These are phyloP conservation scores for human DNA, from an alignment of 2,113 vertebrate genomes.

Conservation along the genomic window DNA sequence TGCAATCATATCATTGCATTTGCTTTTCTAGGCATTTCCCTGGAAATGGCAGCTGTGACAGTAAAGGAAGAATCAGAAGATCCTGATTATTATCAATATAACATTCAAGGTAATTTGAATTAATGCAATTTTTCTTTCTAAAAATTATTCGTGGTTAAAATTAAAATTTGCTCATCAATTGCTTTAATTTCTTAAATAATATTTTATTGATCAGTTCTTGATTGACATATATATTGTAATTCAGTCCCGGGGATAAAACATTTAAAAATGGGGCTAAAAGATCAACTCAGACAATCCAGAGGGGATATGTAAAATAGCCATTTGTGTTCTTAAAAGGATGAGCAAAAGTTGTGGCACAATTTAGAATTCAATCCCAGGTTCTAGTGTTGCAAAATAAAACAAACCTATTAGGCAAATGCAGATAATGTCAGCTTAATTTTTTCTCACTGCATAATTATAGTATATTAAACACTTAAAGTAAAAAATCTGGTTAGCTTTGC, in stretches of 20 bases:
- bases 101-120: conserved; percentile 81
- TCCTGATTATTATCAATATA: conserved; percentile 84
- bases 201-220: not conserved
- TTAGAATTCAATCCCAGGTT: not conserved
- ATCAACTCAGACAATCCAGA: not conserved
- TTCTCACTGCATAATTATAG: not conserved
- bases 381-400: not conserved
- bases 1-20: not conserved
- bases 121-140: not conserved
- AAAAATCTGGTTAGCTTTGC: not conserved
- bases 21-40: conserved; percentile 77
- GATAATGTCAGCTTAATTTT: not conserved
- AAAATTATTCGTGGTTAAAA: not conserved
- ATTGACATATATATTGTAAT: not conserved
- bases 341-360: not conserved
- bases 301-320: not conserved
- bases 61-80: conserved; percentile 87
- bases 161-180: not conserved
- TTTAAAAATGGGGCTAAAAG: not conserved
- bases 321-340: not conserved
- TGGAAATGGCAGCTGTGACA: conserved; percentile 77
- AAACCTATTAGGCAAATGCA: too few species aligned
- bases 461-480: not conserved
- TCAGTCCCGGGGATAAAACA: not conserved
- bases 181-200: not conserved